Base-by-base conservation (phyloP, 2,113 vertebrate species). In the Talpa occidentalis region DNA sequence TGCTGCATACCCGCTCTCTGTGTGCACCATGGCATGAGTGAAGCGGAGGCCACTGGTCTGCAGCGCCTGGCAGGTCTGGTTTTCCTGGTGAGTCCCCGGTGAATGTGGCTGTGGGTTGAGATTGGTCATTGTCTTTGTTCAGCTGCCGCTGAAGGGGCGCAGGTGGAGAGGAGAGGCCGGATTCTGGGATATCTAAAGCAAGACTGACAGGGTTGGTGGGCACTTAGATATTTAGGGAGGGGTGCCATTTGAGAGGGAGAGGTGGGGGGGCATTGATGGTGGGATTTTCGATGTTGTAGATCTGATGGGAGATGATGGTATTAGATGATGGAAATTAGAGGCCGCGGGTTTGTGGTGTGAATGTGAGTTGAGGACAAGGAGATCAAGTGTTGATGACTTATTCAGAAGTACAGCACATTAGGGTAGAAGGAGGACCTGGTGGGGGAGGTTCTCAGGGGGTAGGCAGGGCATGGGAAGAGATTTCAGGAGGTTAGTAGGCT, bases 11-110 rank as follows among this genome's bases (percentile, higher is more conserved):
- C 2, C 42, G n/a, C 28, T 42, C 12, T 35, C 52, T 32, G 14
- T 30, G 49, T 35, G 54, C 4, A 4, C 56, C 0, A 0, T 4
- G 56, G 26, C 4, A 0, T 3, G 15, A 22, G 14, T 35, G 1
- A 26, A 64, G 60, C 35, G 73, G 81, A 77, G 72, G 56, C 37
- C 26, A 1, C 35, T 40, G 42, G 59, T 60, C 52, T 70, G 0
- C 16, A 21, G 84, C 32, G 21, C 24, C 19, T 26, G 62, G n/a
- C 32, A 4, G 19, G 35, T 56, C n/a, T 79, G 15, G 90, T 52
- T 72, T 37, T 3, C 49, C 59, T 40, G 21, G 2, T 47, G 15
- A 54, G 40, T 69, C 70, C 30, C 52, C 32, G 35, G 8, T 4
- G 0, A 19, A 6, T 40, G 24, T 16, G 54, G 12, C 5, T 40